Percentiles rank a stretch among this genome's conserved stretches.
These are phyloP conservation scores for Masticophis lateralis DNA, from an alignment of 2,797 vertebrate genomes.

Conservation along the genomic window DNA sequence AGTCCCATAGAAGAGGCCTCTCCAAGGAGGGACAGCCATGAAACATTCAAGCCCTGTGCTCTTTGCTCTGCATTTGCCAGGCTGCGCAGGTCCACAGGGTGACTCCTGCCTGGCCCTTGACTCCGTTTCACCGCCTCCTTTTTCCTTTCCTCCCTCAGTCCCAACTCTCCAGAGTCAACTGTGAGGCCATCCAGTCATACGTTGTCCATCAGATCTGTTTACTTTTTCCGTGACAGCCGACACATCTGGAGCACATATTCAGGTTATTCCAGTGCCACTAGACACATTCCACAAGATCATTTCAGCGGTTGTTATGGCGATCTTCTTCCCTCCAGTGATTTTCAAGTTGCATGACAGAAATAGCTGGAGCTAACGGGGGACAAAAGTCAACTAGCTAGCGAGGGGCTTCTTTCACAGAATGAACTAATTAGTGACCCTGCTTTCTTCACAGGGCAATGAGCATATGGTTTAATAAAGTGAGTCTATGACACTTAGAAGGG, in stretches of 20 bases:
- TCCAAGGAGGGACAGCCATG: constrained; percentile 86
- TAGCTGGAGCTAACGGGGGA: constrained; percentile 86
- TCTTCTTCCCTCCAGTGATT: constrained; percentile 95
- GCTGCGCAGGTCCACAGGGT: constrained; percentile 89
- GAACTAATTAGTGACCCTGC: constrained; percentile 88
- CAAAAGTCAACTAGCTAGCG: constrained; percentile 85
- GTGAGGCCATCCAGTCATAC: constrained; percentile 93
- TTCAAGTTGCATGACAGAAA: constrained; percentile 99
- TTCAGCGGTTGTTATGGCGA: constrained; percentile 89
- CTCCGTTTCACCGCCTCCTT: constrained; percentile 70
- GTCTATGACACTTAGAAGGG: constrained; percentile 75
- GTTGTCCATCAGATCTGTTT: constrained; percentile 99
- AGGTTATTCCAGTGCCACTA: constrained; percentile 94
- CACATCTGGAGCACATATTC: constrained; percentile 99
- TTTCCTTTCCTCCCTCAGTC: constrained; percentile 66
- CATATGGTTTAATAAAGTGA: constrained; percentile 89
- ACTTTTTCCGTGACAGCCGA: constrained; percentile 97
- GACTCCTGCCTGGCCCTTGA: constrained; percentile 76
- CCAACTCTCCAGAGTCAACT: constrained; percentile 78
- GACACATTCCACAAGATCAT: constrained; percentile 92
- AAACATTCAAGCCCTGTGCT: constrained; percentile 89
- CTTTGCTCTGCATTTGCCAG: constrained; percentile 79
- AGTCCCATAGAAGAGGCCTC: constrained; percentile 86
- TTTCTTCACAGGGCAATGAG: constrained; percentile 83
- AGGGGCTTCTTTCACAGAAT: constrained; percentile 81